These are phyloP conservation scores for Agrochola lychnidis DNA, from an alignment of 2,888 invertebrate species.

Conservation along the genomic window DNA sequence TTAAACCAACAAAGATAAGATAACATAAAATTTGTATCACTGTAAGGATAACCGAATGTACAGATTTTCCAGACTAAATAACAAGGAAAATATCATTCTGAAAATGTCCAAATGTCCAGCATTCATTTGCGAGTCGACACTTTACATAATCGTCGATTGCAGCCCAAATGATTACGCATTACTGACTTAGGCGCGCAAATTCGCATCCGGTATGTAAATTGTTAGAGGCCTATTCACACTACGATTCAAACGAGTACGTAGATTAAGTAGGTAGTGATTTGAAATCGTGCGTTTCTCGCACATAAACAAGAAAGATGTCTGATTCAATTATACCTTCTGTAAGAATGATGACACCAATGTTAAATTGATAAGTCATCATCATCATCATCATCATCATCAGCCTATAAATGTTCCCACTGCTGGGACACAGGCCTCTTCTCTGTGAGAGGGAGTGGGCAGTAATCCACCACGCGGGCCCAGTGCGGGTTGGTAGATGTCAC, in stretches of 20 bases:
- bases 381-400: no score
- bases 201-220: slow-evolving; percentile 34
- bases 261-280: background rate
- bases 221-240: background rate
- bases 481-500: no score
- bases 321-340: background rate
- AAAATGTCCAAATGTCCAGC: background rate
- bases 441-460: no score
- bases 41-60: background rate
- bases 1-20: no score
- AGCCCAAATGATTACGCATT: slow-evolving; percentile 29
- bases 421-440: no score
- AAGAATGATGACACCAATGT: no score
- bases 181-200: slow-evolving; percentile 13
- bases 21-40: no score
- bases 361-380: no score
- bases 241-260: background rate
- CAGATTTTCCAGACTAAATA: background rate
- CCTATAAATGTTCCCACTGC: no score
- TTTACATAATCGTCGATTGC: slow-evolving; percentile 20
- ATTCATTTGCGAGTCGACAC: background rate
- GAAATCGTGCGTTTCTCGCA: background rate
- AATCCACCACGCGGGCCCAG: no score
- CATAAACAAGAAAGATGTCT: background rate
- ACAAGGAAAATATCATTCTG: background rate